These are phyloP conservation scores for Hermaeophaga mercurialis DNA, from an alignment of 2,888 invertebrate genomes.

Conservation along the genomic window DNA sequence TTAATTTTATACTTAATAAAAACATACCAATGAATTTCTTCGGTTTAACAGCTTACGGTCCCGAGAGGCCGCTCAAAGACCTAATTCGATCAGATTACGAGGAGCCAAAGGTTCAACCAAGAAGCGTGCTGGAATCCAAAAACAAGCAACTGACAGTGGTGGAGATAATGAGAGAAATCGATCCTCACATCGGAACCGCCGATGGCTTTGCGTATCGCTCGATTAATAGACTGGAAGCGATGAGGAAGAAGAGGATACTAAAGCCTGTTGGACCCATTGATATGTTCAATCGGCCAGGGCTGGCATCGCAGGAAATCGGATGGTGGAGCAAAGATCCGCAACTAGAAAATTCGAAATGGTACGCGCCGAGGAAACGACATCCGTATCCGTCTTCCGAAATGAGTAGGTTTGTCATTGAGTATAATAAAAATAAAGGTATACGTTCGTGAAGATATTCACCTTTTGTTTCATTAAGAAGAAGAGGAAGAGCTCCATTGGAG, in stretches of 20 bases:
- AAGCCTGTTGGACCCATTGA: conserved; percentile 6
- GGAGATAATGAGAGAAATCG: conserved; percentile 3
- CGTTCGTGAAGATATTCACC: too few species aligned
- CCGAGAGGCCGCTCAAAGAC: background rate
- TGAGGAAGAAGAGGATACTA: background rate
- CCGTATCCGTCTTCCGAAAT: conserved; percentile 3
- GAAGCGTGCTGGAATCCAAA: background rate
- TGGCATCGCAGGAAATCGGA: background rate
- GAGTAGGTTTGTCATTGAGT: background rate
- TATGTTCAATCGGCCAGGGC: background rate
- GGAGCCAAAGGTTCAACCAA: background rate
- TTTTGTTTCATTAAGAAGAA: too few species aligned
- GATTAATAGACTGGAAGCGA: background rate
- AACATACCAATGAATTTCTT: conserved; percentile 1
- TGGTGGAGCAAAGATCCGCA: conserved; percentile 21
- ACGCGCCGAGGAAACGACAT: background rate
- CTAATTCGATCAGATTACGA: background rate
- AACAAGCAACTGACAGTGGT: background rate
- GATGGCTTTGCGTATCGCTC: conserved; percentile 2
- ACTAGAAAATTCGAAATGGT: background rate
- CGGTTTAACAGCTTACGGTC: background rate
- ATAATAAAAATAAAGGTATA: background rate
- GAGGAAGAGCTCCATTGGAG: too few species aligned
- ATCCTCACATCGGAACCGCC: background rate
- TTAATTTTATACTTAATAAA: background rate